These are phyloP conservation scores for Drosophila arizonae DNA, from an alignment of 1,140 invertebrate species.

Conservation along the genomic window DNA sequence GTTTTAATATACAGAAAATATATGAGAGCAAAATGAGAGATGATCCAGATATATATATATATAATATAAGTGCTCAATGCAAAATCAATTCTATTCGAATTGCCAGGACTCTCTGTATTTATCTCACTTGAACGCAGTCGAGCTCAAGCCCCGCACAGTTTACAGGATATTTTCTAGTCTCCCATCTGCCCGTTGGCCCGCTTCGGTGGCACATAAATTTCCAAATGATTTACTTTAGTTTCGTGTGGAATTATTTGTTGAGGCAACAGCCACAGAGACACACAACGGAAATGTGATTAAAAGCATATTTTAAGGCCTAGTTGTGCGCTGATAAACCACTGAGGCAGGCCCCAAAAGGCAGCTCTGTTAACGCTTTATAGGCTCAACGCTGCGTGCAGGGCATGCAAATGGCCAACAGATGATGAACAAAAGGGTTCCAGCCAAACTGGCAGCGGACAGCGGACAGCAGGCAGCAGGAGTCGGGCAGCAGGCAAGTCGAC, in stretches of 20 bases:
- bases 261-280: slow-evolving; percentile 28
- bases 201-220: slow-evolving; percentile 75
- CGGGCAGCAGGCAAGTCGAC: slow-evolving; percentile 55
- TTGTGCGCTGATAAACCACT: slow-evolving; percentile 49
- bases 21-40: no score
- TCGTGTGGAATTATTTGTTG: slow-evolving; percentile 81
- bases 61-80: no score
- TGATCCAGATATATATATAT: no score
- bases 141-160: background rate
- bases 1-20: background rate
- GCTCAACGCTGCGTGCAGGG: slow-evolving; percentile 45
- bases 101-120: no score
- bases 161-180: background rate
- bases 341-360: slow-evolving; percentile 8
- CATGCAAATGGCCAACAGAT: slow-evolving; percentile 53
- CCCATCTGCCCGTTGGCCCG: background rate
- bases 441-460: slow-evolving; percentile 35
- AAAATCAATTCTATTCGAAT: no score
- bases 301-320: slow-evolving; percentile 78
- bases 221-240: slow-evolving; percentile 82
- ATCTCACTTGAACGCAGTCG: no score
- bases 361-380: slow-evolving; percentile 42
- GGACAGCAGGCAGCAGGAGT: slow-evolving; percentile 11
- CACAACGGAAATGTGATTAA: slow-evolving; percentile 77
- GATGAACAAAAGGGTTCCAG: slow-evolving; percentile 43